A percentile compares a stretch with the other conserved stretches of the same genome.
phyloP scores from a whole-genome alignment of 2,797 vertebrate genomes.

The Psittacula echo region DNA sequence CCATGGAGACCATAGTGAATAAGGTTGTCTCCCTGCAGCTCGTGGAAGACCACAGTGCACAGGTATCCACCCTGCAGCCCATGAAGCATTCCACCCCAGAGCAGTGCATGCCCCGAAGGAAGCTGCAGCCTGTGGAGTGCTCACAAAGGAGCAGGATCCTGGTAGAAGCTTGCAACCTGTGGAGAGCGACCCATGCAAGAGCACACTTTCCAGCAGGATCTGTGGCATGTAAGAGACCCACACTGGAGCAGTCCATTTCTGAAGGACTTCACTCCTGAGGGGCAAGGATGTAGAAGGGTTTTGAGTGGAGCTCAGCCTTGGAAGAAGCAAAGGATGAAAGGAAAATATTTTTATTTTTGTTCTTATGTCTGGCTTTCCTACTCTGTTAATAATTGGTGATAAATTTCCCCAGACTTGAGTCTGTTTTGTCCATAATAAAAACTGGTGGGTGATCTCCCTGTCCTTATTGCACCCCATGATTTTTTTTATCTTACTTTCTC shows the following conservation, averaged over 20 bases:
- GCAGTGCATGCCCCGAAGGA: accelerated
- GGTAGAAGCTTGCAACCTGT: not conserved
- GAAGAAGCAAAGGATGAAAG: not conserved
- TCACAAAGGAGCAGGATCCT: not conserved
- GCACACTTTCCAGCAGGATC: not conserved
- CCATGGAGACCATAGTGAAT: not conserved
- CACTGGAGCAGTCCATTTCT: not conserved
- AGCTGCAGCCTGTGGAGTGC: accelerated
- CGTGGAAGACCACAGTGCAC: not conserved
- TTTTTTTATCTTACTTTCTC: not conserved
- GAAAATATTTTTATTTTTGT: not conserved
- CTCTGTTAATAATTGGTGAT: not conserved
- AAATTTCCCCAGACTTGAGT: not conserved
- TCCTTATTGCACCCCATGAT: not conserved
- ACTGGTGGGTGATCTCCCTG: not conserved
- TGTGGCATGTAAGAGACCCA: not conserved
- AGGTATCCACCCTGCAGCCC: not conserved
- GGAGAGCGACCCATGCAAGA: not conserved
- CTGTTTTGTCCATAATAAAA: not conserved
- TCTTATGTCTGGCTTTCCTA: not conserved
- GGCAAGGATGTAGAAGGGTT: not conserved
- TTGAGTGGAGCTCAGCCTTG: not conserved
- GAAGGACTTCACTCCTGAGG: not conserved
- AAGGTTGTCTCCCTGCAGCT: not conserved
- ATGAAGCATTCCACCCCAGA: no score